A percentile compares a stretch with the other conserved stretches of the same genome.
phyloP scores from a whole-genome alignment of 2,113 vertebrate species.

The Enhydra lutris region DNA sequence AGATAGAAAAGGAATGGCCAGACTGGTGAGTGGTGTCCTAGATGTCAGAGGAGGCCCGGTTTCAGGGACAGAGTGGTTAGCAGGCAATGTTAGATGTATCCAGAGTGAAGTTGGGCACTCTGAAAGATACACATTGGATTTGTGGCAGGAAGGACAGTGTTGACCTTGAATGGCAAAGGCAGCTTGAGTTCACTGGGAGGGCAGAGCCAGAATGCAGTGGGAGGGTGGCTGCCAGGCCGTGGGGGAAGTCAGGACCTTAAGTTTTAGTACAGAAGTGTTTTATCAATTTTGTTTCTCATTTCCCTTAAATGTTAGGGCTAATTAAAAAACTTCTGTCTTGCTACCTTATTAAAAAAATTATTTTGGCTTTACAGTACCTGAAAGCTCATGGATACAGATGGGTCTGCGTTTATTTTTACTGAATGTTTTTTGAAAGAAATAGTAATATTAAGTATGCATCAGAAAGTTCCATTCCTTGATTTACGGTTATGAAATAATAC shows the following conservation, averaged over 20 bases:
- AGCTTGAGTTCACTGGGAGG: neutral
- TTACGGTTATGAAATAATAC: neutral
- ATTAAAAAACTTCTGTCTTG: neutral
- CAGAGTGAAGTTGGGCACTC: neutral
- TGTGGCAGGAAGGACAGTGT: fast-evolving
- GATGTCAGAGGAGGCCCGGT: neutral
- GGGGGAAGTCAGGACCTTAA: too few relatives aligned
- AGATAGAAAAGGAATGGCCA: neutral
- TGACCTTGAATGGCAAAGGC: neutral
- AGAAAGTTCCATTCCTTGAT: neutral
- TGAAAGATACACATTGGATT: neutral
- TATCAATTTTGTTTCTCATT: neutral
- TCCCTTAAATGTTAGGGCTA: neutral
- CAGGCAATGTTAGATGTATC: fast-evolving
- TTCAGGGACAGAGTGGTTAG: neutral
- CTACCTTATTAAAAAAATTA: neutral
- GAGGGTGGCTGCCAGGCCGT: neutral
- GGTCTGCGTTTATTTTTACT: neutral
- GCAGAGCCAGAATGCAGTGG: neutral
- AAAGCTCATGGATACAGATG: neutral
- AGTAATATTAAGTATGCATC: neutral
- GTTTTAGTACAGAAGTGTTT: neutral
- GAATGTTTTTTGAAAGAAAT: neutral
- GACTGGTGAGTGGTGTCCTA: neutral
- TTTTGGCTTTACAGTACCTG: neutral